Conservation (phyloP, 1,140 invertebrate species). For the Metaphire vulgaris region DNA sequence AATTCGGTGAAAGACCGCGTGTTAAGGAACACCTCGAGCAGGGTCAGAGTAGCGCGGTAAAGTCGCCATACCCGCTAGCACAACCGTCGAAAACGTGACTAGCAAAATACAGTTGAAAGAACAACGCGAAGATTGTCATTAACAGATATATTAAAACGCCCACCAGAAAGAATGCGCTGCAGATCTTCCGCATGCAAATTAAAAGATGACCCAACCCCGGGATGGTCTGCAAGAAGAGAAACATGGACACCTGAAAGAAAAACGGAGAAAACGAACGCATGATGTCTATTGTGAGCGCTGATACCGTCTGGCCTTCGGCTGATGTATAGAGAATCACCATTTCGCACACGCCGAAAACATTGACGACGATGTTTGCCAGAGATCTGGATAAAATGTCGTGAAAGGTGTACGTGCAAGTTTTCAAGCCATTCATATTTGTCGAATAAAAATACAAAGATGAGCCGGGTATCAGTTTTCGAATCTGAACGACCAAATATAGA, state of each 20-base stretch:
- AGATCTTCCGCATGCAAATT: neutral
- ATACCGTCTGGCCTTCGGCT: neutral
- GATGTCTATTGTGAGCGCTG: neutral
- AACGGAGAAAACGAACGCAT: neutral
- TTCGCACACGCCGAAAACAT: neutral
- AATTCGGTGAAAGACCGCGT: slow-evolving; percentile 12
- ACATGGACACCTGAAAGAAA: neutral
- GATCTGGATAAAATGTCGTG: neutral
- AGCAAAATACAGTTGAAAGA: no score
- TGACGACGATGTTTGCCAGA: neutral
- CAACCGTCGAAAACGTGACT: no score
- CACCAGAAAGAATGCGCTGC: neutral
- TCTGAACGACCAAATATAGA: neutral
- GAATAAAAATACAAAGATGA: neutral
- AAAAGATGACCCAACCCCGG: neutral
- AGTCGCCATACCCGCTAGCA: no score
- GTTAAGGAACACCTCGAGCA: no score
- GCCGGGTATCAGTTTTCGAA: neutral
- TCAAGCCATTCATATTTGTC: neutral
- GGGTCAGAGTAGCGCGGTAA: no score
- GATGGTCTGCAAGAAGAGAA: neutral
- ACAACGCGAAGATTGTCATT: no score
- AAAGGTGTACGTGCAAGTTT: neutral
- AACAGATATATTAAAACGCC: neutral
- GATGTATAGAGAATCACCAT: neutral